Evolutionary conservation across 2,113 vertebrate genomes (phyloP), one percentile per base, ranked within the genome.

Genomic region (Amia ocellicauda): DNA sequence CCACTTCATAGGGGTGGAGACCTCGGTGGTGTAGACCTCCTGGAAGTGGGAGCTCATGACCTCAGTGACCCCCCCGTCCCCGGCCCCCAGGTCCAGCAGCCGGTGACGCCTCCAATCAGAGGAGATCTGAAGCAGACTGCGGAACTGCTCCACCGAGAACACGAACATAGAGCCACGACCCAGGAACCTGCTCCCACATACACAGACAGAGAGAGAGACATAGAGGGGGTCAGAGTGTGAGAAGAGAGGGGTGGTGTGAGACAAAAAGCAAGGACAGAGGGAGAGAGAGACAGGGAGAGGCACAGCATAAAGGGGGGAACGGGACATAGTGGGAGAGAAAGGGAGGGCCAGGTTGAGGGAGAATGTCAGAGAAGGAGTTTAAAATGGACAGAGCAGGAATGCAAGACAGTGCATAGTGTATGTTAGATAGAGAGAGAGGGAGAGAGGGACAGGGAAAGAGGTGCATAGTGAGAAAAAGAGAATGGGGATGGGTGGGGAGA

Each of bases 151-250:
- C 52, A 80, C 76, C 2, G 97, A 99, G 79, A 98, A 98, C 57
- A 99, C 94, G 74, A 98, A 99, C 96, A 98, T 99, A 16, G 96
- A 97, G 58, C 97, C 97, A 13, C 97, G 90, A 69, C 95, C 94
- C 72, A 98, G 89, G 73, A 98, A 89, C 78, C 97, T 98, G 81
- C n/a, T n/a, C n/a, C n/a, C n/a, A n/a, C n/a, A n/a, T n/a, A n/a
- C n/a, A n/a, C n/a, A n/a, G 5, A 9, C 23, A 36, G 17, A 56
- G 19, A 64, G 40, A 41, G 3, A 42, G 14, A 11, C 4, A 55
- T 10, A 22, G 41, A 52, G 10, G 41, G 50, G 13, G 47, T 17
- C 14, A 63, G 16, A 26, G 43, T 59, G 50, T 41, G 8, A 54
- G 27, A 9, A 41, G 3, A 10, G 5, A 63, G 9, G 5, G 28